phyloP scores from a whole-genome alignment of 2,113 vertebrate species.

The Piprites chloris region DNA sequence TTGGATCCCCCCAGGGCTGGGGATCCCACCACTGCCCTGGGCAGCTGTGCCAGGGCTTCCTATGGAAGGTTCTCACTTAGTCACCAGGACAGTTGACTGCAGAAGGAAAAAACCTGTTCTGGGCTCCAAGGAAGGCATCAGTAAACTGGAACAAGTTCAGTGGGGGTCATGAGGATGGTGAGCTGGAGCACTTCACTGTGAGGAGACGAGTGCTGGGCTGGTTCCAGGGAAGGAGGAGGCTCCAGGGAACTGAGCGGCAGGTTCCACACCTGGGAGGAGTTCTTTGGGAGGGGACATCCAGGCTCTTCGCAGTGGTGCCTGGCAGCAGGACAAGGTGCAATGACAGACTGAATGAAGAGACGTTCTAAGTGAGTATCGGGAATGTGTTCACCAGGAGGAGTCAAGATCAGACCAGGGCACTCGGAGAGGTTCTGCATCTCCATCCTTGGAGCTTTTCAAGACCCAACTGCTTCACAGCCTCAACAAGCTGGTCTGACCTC shows the following conservation, averaged over 20 bases:
- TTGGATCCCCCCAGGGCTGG: background rate
- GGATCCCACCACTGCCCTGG: background rate
- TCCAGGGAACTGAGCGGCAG: background rate
- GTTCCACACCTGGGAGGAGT: rapidly evolving
- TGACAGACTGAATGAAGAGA: background rate
- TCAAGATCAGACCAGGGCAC: background rate
- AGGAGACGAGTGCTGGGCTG: background rate
- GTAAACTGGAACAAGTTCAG: background rate
- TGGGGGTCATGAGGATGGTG: background rate
- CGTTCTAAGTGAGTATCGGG: rapidly evolving
- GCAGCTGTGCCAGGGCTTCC: background rate
- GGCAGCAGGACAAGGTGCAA: background rate
- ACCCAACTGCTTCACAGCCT: background rate
- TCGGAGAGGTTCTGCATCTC: background rate
- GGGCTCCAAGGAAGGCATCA: background rate
- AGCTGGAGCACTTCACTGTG: background rate
- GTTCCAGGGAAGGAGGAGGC: background rate
- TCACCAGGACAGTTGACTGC: background rate
- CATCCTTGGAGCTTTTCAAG: background rate
- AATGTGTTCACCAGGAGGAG: background rate
- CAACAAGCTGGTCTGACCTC: background rate
- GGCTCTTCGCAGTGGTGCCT: rapidly evolving
- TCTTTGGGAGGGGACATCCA: background rate
- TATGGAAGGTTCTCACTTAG: background rate
- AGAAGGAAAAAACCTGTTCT: background rate